A percentile compares a stretch with the other conserved stretches of the same genome.
phyloP scores from a whole-genome alignment of 2,888 invertebrate species.

The Chouioia cunea region DNA sequence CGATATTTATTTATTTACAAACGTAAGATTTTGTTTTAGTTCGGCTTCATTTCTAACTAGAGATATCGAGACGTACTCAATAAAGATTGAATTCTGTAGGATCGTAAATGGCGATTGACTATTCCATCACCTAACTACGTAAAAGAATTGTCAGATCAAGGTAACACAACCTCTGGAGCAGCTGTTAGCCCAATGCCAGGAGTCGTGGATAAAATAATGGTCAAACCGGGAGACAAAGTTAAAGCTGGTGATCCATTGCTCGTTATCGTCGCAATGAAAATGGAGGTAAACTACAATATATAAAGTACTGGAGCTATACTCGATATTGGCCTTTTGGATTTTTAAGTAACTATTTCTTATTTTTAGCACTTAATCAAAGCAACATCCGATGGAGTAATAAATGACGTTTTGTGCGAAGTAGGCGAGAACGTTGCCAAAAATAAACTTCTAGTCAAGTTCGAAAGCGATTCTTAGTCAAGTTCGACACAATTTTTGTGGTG shows the following conservation, averaged over 20 bases:
- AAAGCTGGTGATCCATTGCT: slow-evolving; percentile 90
- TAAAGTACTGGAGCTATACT: too few species aligned
- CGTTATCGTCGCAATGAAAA: slow-evolving; percentile 99
- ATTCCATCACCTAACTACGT: slow-evolving; percentile 75
- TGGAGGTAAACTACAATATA: slow-evolving; percentile 79
- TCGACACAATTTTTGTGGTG: too few species aligned
- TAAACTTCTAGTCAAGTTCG: slow-evolving; percentile 64
- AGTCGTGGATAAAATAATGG: slow-evolving; percentile 89
- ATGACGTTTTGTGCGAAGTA: slow-evolving; percentile 77
- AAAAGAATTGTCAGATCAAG: slow-evolving; percentile 65
- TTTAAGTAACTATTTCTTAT: slow-evolving; percentile 23
- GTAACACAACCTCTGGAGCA: slow-evolving; percentile 66
- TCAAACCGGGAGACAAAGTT: slow-evolving; percentile 84
- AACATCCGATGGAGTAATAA: slow-evolving; percentile 81
- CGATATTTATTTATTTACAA: slow-evolving; percentile 76
- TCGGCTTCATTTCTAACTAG: slow-evolving; percentile 9
- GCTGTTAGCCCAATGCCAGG: slow-evolving; percentile 96
- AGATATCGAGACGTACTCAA: slow-evolving; percentile 38
- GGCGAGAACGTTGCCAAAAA: slow-evolving; percentile 90
- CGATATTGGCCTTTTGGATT: background rate
- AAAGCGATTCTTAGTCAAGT: slow-evolving; percentile 10
- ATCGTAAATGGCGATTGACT: slow-evolving; percentile 77
- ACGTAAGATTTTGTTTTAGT: slow-evolving; percentile 66
- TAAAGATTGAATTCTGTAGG: slow-evolving; percentile 68
- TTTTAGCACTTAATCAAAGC: slow-evolving; percentile 87